These are phyloP conservation scores for Sturnus vulgaris DNA, from an alignment of 2,113 vertebrate species.

Conservation along the genomic window DNA sequence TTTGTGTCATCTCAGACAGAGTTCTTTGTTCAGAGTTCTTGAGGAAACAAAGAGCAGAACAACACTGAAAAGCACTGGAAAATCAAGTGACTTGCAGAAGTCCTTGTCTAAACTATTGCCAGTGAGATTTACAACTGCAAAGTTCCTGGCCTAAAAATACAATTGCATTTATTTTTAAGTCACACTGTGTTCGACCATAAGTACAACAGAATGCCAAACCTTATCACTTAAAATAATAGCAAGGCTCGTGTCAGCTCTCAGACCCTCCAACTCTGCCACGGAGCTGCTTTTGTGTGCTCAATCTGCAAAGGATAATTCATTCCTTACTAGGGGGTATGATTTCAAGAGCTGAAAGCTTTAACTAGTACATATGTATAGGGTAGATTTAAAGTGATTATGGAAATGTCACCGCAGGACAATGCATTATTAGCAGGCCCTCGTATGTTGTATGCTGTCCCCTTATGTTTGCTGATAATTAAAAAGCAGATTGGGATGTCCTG, in stretches of 20 bases:
- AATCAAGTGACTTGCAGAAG: neutral
- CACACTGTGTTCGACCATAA: neutral
- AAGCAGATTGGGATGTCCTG: constrained; percentile 65
- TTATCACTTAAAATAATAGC: neutral
- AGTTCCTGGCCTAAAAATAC: neutral
- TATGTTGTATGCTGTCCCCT: constrained; percentile 44
- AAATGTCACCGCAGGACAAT: constrained; percentile 58
- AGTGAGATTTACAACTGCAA: neutral
- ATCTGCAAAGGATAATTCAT: constrained; percentile 26
- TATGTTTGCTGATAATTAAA: constrained; percentile 69
- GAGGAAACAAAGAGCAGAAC: neutral
- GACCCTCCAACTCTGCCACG: neutral
- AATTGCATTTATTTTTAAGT: neutral
- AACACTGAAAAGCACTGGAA: neutral
- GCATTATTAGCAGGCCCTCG: constrained; percentile 29
- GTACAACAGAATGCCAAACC: neutral
- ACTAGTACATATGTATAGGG: constrained; percentile 37
- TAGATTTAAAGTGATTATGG: constrained; percentile 55
- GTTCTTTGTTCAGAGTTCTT: neutral
- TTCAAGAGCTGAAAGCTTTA: constrained; percentile 41
- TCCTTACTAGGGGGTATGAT: constrained; percentile 23
- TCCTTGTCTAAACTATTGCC: neutral
- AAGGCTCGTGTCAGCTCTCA: neutral
- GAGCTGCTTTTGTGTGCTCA: constrained; percentile 8
- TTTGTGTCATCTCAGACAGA: neutral